Evolutionary conservation across 2,888 invertebrate species (phyloP), one percentile per base, ranked within the genome.

Genomic region (Adelphocoris suturalis): DNA sequence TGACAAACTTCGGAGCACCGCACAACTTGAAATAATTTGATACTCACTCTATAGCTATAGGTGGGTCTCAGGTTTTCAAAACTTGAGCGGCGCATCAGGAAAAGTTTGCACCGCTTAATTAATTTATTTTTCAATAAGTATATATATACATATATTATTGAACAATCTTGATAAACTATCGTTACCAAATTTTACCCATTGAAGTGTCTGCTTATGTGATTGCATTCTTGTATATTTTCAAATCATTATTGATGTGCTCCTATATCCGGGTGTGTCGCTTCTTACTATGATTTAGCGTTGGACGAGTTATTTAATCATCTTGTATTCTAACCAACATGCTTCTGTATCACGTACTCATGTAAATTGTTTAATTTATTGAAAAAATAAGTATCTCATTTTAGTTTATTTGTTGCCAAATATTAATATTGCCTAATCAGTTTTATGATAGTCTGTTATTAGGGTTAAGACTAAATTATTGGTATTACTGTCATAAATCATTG

Each of bases 321-420:
- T 52, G 52, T 52, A n/a, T 57, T 16, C n/a, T n/a, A n/a, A 14
- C 19, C 57, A 57, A 57, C 57, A n/a, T 57, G n/a, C 57, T 57
- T 37, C 37, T 37, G 37, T 37, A n/a, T 68, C 27, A 13, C 23
- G 68, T 68, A 13, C 23, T 68, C 57, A 23, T 68, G 52, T 16
- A 52, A 16, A 16, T 37, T 68, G 5, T 68, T 68, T 68, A 68
- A 68, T 23, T 23, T 23, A 68, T 68, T 68, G 23, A 19, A n/a
- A 68, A 68, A 23, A 3, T 61, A 19, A 19, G 37, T 68, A 68
- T 68, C 68, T 68, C 68, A 78, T 78, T 46, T 47, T 47, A 47
- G 11, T 78, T 78, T n/a, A 46, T 78, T 78, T 78, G 78, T 19
- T 78, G 78, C 78, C 78, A 78, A 78, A 78, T 78, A 78, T 46